Evolutionary conservation across 2,888 invertebrate species (phyloP), one percentile per base, ranked within the genome.

Genomic region (Drosophila hamatofila): DNA sequence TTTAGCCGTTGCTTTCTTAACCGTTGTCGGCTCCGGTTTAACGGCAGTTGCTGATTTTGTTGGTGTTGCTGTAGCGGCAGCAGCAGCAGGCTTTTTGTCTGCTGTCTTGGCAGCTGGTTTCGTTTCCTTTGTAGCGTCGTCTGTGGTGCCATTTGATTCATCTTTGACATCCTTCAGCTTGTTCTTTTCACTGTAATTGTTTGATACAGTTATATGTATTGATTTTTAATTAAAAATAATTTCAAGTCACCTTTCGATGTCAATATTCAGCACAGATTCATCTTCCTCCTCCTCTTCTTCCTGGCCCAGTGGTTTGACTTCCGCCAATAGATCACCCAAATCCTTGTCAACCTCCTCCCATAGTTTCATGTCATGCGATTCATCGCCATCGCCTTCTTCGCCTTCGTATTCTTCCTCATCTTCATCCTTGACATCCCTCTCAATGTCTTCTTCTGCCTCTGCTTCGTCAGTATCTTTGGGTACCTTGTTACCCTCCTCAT

Each of bases 281-380:
- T 96, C 95, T 88, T 95, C 95, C 82, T 95, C 95, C 78, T 95
- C 96, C 75, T 96, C 96, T 77, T 92, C 92, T 35, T 78, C 96
- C 78, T 95, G 95, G 48, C 95, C 95, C 3, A 95, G 94, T 0
- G 94, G 93, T 76, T 95, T 95, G 33, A 95, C 95, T 90, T 95
- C 96, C 16, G 96, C 94, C 39, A 97, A 93, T 60, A 97, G 93
- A 88, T 96, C 96, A 7, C 96, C 96, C 70, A 97, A 94, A 91
- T 96, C 96, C 90, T 96, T 96, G 91, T 96, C 96, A 35, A 96
- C 96, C 91, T 96, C 96, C 30, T 96, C 96, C 96, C 96, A 96
- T 63, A 96, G 89, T 87, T 96, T 96, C 82, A 96, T 96, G 81
- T 95, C 95, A 68, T 93, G 94, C 35, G 93, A 92, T 41, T 93